Conservation (phyloP, 2,113 vertebrate species). For the Ciconia stormi region DNA sequence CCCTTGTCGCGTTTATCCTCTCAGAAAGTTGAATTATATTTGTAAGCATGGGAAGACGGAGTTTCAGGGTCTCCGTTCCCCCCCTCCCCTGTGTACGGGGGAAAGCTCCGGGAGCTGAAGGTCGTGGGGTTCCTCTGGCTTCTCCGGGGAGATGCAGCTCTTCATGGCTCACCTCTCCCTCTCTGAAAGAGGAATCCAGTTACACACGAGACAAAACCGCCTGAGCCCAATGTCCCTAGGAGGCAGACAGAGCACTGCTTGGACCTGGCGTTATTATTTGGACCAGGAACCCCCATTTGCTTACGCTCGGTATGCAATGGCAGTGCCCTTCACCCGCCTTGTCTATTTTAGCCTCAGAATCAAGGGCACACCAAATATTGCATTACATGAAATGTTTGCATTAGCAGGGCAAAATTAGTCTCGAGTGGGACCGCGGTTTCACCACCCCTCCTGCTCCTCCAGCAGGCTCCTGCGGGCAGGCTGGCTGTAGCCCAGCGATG, state of each 20-base stretch:
- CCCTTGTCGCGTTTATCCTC: neutral
- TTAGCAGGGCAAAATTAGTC: neutral
- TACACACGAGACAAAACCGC: neutral
- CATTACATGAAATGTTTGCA: too few species aligned
- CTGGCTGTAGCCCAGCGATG: neutral
- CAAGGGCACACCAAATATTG: too few species aligned
- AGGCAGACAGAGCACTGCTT: fast-evolving
- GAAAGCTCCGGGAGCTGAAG: neutral
- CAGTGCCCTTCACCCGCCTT: neutral
- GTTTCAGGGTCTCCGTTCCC: neutral
- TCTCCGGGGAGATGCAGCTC: fast-evolving
- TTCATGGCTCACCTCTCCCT: neutral
- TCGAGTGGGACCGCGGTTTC: fast-evolving
- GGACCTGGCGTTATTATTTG: fast-evolving
- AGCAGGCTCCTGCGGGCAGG: neutral
- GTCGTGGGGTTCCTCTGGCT: neutral
- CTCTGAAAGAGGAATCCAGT: fast-evolving
- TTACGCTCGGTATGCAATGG: fast-evolving
- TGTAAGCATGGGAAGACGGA: fast-evolving
- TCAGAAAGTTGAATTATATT: fast-evolving
- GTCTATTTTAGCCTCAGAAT: neutral
- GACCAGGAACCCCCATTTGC: neutral
- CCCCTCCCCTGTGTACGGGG: fast-evolving
- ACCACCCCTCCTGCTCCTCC: neutral
- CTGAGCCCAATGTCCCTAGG: fast-evolving